These are phyloP conservation scores for Montipora cactus DNA, from an alignment of 64 coral and sea anemone genomes.

Conservation along the genomic window DNA sequence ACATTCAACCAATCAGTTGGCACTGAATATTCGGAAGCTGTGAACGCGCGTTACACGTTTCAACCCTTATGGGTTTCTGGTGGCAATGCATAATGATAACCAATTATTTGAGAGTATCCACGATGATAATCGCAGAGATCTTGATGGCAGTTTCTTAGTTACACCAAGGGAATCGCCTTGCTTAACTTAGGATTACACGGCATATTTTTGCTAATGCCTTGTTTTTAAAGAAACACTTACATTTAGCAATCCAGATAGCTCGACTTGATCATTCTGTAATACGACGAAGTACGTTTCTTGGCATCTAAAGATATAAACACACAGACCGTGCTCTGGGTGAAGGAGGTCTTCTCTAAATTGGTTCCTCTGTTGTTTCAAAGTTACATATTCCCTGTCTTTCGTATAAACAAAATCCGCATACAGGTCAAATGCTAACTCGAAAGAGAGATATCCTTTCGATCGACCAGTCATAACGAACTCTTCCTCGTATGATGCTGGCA, in stretches of 20 bases:
- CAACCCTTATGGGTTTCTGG: no score
- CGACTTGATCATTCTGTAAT: constrained; percentile 45
- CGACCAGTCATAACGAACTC: constrained; percentile 22
- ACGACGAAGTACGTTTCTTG: constrained; percentile 12
- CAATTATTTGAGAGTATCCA: not conserved
- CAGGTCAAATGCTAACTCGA: constrained; percentile 33
- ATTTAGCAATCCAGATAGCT: constrained; percentile 35
- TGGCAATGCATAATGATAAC: not conserved
- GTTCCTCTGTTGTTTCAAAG: constrained; percentile 22
- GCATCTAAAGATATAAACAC: constrained; percentile 51
- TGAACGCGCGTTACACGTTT: no score
- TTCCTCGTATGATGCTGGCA: constrained; percentile 3
- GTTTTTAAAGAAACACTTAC: not conserved
- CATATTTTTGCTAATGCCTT: not conserved
- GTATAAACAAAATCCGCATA: constrained; percentile 55
- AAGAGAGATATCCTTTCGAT: constrained; percentile 16
- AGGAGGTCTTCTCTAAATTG: constrained; percentile 5
- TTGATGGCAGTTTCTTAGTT: not conserved
- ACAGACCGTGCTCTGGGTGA: constrained; percentile 29
- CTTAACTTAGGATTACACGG: not conserved
- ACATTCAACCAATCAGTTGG: no score
- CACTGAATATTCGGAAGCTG: no score
- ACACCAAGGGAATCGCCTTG: not conserved
- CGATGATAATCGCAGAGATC: not conserved
- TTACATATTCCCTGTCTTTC: constrained; percentile 28